Evolutionary conservation across 64 coral and sea anemone genomes (phyloP).

Genomic region (Orbicella faveolata): DNA sequence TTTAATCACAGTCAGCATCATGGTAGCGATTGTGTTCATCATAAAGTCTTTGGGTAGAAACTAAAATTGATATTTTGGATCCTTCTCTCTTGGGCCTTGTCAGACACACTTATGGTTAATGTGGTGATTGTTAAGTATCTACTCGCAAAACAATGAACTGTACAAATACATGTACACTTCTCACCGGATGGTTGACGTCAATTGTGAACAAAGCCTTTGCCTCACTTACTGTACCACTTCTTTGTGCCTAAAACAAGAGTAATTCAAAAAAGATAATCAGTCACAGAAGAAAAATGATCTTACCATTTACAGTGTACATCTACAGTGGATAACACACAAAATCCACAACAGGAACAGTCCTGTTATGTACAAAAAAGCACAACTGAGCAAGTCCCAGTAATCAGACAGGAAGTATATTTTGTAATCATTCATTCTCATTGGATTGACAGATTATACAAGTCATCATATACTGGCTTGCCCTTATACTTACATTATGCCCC

Average conservation of each 20-base stretch:
- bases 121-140: no score
- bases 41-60: conserved; percentile 28
- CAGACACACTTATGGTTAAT: no score
- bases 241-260: conserved; percentile 68
- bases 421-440: conserved; percentile 86
- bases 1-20: conserved; percentile 21
- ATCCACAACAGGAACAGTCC: no score
- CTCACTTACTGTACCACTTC: conserved; percentile 79
- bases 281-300: not conserved
- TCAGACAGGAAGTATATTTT: conserved; percentile 49
- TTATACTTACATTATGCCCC: not conserved
- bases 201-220: conserved; percentile 93
- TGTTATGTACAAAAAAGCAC: no score
- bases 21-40: conserved; percentile 41
- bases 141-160: not conserved
- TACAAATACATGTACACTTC: not conserved
- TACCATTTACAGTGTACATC: not conserved
- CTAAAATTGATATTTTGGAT: not conserved
- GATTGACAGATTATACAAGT: conserved; percentile 92
- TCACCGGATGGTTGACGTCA: conserved; percentile 88
- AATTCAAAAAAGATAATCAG: not conserved
- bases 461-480: conserved; percentile 65
- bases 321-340: no score
- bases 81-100: no score
- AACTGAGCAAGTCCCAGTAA: not conserved